A percentile compares a stretch with the other conserved stretches of the same genome.
Evolutionary conservation across 1,140 invertebrate genomes (phyloP).

Genomic region (Caenorhabditis brenneri): DNA sequence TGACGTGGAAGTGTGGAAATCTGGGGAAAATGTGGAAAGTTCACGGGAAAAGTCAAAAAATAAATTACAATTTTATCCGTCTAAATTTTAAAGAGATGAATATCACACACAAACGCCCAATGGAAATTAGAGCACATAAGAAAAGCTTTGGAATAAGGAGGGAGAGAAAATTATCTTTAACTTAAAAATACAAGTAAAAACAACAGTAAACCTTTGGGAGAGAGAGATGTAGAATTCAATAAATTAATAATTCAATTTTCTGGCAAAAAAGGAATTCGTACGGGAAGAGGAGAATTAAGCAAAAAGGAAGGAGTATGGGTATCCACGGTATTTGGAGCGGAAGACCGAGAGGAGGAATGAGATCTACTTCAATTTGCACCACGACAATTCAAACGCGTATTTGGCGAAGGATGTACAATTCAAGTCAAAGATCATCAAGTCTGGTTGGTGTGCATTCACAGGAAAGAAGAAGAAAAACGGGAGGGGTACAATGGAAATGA

Average conservation of each 20-base stretch:
- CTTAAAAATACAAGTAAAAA: background rate
- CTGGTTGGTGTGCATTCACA: no score
- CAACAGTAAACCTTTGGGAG: background rate
- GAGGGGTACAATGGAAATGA: no score
- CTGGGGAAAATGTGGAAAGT: background rate
- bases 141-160: background rate
- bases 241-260: background rate
- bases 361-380: no score
- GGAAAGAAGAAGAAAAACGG: no score
- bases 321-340: slow-evolving; percentile 94
- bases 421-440: no score
- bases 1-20: background rate
- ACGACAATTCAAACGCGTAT: no score
- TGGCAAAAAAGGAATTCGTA: background rate
- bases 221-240: background rate
- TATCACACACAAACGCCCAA: slow-evolving; percentile 26
- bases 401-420: no score
- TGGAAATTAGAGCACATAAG: background rate
- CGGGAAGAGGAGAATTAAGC: background rate
- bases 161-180: background rate
- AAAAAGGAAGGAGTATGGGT: slow-evolving; percentile 80
- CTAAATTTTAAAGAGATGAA: background rate
- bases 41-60: background rate
- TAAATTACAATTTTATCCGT: background rate
- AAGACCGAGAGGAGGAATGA: slow-evolving; percentile 95